Base-by-base conservation (phyloP, 2,113 vertebrate genomes). In the Caracal caracal region DNA sequence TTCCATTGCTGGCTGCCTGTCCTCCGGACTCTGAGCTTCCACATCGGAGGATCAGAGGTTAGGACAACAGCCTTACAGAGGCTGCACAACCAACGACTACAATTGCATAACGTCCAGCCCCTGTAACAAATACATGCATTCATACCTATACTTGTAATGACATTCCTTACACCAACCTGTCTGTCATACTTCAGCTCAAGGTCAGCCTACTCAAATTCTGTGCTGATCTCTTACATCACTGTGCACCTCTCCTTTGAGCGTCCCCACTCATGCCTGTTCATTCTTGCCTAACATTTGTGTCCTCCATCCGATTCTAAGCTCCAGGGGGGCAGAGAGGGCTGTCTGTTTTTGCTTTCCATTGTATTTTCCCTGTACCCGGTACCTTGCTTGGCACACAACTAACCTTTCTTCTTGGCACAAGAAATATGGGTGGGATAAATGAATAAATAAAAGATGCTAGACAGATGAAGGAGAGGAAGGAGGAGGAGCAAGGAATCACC, bases 251-350 rank as follows among this genome's bases (percentile, higher is more conserved):
- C n/a, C 66, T 56, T 24, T 56, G 90, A 86, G 61, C 0, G 2
- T 5, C 4, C 12, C 8, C 33, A 19, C 0, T 0, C 73, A 17
- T 1, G 3, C n/a, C 0, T 12, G 15, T 11, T 78, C 73, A 47
- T 19, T 73, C 76, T 51, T 49, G 79, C 43, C 53, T 80, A 61
- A 53, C 10, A 33, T 33, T n/a, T 80, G 20, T 51, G 71, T 75
- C 70, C 37, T 33, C 40, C 33, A 12, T 2, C 51, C 65, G 40
- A 47, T 59, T 71, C 37, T n/a, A 40, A 37, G 71, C 28, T 33
- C 65, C 1, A 10, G n/a, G 22, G 28, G 47, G 30, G 49, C 37
- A 56, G 20, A 1, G 3, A 51, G n/a, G 40, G 59, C 43, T 40
- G 47, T 22, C 35, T 37, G 22, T 63, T 78, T 75, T 68, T 68